Evolutionary conservation across 2,888 invertebrate species (phyloP).

Genomic region (Agrotis ipsilon): DNA sequence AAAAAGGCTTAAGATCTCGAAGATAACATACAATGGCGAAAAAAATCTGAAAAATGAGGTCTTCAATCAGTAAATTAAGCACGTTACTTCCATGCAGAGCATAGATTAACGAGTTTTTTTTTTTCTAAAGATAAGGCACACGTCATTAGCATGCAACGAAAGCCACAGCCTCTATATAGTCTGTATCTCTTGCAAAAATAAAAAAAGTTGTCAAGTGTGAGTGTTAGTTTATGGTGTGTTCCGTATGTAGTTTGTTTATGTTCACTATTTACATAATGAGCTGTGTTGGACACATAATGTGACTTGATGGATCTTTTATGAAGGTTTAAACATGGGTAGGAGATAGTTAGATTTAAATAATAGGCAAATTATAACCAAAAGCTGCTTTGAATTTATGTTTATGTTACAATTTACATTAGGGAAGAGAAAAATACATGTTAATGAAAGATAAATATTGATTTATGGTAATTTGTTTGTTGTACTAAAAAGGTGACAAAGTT

Average conservation of each 20-base stretch:
- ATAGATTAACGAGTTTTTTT: constrained; percentile 60
- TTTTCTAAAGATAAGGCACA: constrained; percentile 41
- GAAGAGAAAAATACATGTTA: too few relatives aligned
- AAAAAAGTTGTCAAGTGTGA: constrained; percentile 55
- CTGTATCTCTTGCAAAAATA: constrained; percentile 40
- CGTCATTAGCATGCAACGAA: constrained; percentile 53
- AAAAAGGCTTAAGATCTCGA: constrained; percentile 43
- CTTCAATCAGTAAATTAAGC: constrained; percentile 41
- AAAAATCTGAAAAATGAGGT: constrained; percentile 33
- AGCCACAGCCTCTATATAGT: constrained; percentile 54
- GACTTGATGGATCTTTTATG: constrained; percentile 15
- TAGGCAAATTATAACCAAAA: constrained; percentile 5
- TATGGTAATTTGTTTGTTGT: too few relatives aligned
- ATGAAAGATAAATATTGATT: too few relatives aligned
- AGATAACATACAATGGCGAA: constrained; percentile 48
- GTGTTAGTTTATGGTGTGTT: constrained; percentile 53
- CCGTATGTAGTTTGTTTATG: constrained; percentile 55
- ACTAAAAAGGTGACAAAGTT: too few relatives aligned
- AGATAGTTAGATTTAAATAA: constrained; percentile 33
- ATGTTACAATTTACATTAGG: too few relatives aligned
- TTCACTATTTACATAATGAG: constrained; percentile 45
- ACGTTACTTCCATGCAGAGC: constrained; percentile 34
- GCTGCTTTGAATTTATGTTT: background rate
- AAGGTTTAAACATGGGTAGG: constrained; percentile 13
- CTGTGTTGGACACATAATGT: constrained; percentile 6